A percentile compares a stretch with the other conserved stretches of the same genome.
These are phyloP conservation scores for Gadus chalcogrammus DNA, from an alignment of 2,113 vertebrate genomes.

Conservation along the genomic window DNA sequence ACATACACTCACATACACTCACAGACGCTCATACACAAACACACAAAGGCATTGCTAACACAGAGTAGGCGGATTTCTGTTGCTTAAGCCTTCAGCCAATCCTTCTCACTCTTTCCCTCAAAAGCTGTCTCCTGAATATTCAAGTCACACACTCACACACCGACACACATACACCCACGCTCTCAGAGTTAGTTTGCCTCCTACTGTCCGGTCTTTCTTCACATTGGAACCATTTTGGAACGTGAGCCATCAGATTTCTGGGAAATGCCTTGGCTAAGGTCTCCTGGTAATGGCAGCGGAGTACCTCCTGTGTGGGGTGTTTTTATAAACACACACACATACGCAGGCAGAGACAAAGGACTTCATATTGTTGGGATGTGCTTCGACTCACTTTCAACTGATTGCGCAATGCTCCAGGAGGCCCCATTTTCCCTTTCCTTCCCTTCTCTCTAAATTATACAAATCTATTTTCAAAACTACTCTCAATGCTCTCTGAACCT, in stretches of 20 bases:
- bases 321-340: constrained; percentile 29
- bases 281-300: constrained; percentile 62
- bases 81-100: constrained; percentile 21
- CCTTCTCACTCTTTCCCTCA: constrained; percentile 26
- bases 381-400: constrained; percentile 28
- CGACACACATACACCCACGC: neutral
- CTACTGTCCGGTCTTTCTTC: constrained; percentile 59
- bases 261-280: constrained; percentile 61
- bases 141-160: constrained; percentile 39
- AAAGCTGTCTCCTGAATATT: constrained; percentile 47
- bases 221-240: constrained; percentile 62
- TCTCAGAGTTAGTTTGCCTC: constrained; percentile 16
- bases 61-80: constrained; percentile 20
- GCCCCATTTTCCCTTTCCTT: constrained; percentile 2
- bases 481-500: no score
- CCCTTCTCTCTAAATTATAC: no score
- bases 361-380: constrained; percentile 8
- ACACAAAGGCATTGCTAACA: constrained; percentile 14
- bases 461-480: no score
- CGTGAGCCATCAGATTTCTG: constrained; percentile 54
- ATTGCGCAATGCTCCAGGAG: constrained; percentile 50
- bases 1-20: neutral
- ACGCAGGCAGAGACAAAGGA: neutral
- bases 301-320: constrained; percentile 39
- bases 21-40: constrained; percentile 1